phyloP scores from a whole-genome alignment of 2,888 invertebrate genomes.

The Sclerodermus sp. region DNA sequence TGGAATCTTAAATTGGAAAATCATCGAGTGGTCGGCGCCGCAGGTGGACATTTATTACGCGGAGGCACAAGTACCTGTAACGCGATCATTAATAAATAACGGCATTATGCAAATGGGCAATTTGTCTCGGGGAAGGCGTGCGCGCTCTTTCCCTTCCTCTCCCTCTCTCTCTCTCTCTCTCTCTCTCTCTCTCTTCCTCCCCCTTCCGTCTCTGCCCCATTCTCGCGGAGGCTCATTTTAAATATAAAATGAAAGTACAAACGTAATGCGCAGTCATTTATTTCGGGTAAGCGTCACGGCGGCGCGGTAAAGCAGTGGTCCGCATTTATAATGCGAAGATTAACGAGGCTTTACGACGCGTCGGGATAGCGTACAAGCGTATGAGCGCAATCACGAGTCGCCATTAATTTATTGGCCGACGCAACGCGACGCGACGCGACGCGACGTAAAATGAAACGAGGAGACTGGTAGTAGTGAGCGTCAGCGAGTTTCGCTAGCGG shows the following conservation, averaged over 20 bases:
- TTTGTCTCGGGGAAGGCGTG: conserved; percentile 38
- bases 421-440: too few relatives aligned
- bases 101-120: conserved; percentile 52
- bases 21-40: conserved; percentile 30
- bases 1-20: conserved; percentile 25
- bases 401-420: conserved; percentile 36
- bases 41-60: conserved; percentile 32
- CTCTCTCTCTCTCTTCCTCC: too few relatives aligned
- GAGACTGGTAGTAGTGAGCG: conserved; percentile 22
- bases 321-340: conserved; percentile 48
- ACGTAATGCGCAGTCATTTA: conserved; percentile 47
- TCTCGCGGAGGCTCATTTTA: conserved; percentile 38
- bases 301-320: conserved; percentile 32
- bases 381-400: conserved; percentile 32
- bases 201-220: too few relatives aligned
- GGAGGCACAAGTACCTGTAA: conserved; percentile 26
- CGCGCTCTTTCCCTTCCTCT: conserved; percentile 6
- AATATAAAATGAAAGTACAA: conserved; percentile 52
- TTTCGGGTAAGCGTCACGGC: conserved; percentile 33
- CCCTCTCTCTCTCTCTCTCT: too few relatives aligned
- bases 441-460: too few relatives aligned
- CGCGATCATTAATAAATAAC: conserved; percentile 49
- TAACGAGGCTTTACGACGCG: conserved; percentile 38
- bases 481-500: conserved; percentile 22
- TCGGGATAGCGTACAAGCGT: conserved; percentile 26